Percentiles rank a stretch among this genome's conserved stretches.
phyloP scores from a whole-genome alignment of 2,113 vertebrate species.

The Uropsilus gracilis region DNA sequence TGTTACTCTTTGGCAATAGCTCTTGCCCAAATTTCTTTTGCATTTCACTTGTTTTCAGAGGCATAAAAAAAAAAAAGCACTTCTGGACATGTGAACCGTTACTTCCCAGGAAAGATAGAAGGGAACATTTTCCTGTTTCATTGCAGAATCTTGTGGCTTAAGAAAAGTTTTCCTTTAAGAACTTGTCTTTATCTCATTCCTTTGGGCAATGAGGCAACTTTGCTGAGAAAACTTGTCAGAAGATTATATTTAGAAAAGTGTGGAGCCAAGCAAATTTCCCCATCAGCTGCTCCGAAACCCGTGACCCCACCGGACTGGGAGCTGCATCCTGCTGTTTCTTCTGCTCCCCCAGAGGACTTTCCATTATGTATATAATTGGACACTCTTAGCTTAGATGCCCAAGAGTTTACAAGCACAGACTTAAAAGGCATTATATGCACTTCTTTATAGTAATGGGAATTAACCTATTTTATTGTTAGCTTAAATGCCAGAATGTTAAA shows the following conservation, averaged over 20 bases:
- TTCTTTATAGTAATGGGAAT: conserved; percentile 5
- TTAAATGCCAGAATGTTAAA: conserved; percentile 17
- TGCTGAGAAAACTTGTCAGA: conserved; percentile 67
- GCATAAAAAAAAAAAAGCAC: background rate
- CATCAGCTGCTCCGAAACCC: conserved; percentile 45
- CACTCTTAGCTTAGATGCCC: background rate
- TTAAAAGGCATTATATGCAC: background rate
- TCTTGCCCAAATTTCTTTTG: background rate
- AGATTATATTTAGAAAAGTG: conserved; percentile 60
- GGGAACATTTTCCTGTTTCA: background rate
- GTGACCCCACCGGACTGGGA: background rate
- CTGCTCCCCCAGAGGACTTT: background rate
- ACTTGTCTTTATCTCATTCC: conserved; percentile 4
- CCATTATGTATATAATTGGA: background rate
- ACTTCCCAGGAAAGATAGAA: background rate
- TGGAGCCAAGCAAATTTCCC: conserved; percentile 42
- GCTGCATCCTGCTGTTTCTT: background rate
- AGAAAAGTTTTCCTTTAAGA: conserved; percentile 60
- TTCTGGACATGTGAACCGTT: background rate
- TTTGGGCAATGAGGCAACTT: conserved; percentile 15
- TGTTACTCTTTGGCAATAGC: background rate
- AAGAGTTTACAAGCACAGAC: background rate
- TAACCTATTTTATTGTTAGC: conserved; percentile 21
- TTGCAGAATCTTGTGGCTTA: background rate
- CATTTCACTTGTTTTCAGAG: background rate